These are phyloP conservation scores for Palaemon carinicauda DNA, from an alignment of 1,140 invertebrate genomes.

Conservation along the genomic window DNA sequence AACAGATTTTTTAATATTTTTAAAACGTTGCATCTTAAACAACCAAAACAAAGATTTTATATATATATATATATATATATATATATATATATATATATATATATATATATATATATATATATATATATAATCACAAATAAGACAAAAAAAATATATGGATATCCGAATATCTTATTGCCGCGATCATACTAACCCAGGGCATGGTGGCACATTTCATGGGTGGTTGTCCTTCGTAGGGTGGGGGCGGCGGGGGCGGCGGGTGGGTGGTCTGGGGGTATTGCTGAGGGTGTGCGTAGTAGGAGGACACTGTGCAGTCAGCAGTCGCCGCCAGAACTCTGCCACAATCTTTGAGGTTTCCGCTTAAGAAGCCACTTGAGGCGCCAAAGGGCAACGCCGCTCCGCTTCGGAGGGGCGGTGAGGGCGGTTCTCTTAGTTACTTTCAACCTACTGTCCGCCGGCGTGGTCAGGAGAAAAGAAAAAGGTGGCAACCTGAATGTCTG, in stretches of 20 bases:
- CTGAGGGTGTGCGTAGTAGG: background rate
- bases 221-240: background rate
- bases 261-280: background rate
- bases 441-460: too few relatives aligned
- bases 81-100: conserved; percentile 12
- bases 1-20: too few relatives aligned
- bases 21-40: too few relatives aligned
- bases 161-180: too few relatives aligned
- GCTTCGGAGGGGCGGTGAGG: too few relatives aligned
- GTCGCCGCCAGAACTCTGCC: too few relatives aligned
- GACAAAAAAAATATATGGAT: background rate
- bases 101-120: conserved; percentile 2
- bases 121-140: background rate
- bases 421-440: too few relatives aligned
- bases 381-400: too few relatives aligned
- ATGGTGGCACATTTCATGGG: conserved; percentile 50
- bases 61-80: conserved; percentile 11
- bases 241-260: conserved; percentile 24
- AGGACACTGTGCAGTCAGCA: conserved; percentile 22
- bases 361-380: too few relatives aligned
- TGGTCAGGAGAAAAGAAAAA: too few relatives aligned
- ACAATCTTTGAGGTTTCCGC: too few relatives aligned
- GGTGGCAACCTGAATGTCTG: too few relatives aligned
- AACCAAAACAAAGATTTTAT: background rate
- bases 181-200: conserved; percentile 32